phyloP scores from a whole-genome alignment of 2,113 vertebrate species.

The Sakesphorus luctuosus region DNA sequence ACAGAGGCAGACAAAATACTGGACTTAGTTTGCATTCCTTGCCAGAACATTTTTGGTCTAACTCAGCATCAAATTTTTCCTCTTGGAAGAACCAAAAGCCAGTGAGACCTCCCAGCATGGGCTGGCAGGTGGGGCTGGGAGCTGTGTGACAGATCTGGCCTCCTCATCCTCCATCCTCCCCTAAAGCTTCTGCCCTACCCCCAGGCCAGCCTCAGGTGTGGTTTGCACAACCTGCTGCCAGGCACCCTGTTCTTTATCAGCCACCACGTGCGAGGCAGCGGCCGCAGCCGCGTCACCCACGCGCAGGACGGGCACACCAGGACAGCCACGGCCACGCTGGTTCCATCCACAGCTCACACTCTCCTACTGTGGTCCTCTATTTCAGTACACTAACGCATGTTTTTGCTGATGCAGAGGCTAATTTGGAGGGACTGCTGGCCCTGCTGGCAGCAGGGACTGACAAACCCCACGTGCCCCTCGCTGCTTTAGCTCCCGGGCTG shows the following conservation, averaged over 20 bases:
- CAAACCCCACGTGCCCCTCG: accelerated
- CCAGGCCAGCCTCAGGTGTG: neutral
- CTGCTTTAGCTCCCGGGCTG: neutral
- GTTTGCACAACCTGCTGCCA: neutral
- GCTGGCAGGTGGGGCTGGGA: neutral
- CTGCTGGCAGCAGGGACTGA: neutral
- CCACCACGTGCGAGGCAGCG: neutral
- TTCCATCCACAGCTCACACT: neutral
- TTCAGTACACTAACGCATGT: neutral
- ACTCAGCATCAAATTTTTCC: neutral
- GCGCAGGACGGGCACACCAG: accelerated
- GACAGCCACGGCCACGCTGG: neutral
- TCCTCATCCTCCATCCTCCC: neutral
- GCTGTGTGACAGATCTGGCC: neutral
- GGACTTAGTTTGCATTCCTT: neutral
- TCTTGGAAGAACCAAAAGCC: accelerated
- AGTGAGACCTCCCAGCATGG: accelerated
- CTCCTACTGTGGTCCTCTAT: neutral
- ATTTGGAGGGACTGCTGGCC: neutral
- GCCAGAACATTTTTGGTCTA: neutral
- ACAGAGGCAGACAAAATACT: neutral
- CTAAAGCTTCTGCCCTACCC: neutral
- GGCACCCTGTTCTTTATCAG: neutral
- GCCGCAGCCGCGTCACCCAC: neutral
- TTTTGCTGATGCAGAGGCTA: neutral